Conservation (phyloP, 1,140 invertebrate species). For the Formica exsecta region DNA sequence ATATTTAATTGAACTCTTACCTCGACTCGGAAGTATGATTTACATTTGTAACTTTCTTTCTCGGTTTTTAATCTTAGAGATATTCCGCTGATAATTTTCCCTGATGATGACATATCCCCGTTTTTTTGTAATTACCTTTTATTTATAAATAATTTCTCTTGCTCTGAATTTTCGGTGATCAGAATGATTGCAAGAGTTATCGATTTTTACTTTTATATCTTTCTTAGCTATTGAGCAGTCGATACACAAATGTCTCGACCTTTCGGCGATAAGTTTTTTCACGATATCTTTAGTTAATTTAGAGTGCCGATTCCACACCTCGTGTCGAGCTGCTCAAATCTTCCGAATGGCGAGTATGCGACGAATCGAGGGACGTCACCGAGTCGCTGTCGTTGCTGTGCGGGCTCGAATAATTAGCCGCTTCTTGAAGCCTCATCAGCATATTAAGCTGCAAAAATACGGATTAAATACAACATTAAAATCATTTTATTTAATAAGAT, state of each 20-base stretch:
- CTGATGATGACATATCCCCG: conserved; percentile 17
- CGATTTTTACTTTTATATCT: conserved; percentile 17
- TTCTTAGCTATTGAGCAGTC: neutral
- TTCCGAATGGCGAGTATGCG: conserved; percentile 82
- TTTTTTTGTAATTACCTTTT: neutral
- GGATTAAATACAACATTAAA: conserved; percentile 1
- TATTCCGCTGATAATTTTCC: conserved; percentile 27
- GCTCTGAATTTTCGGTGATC: conserved; percentile 47
- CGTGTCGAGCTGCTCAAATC: conserved; percentile 81
- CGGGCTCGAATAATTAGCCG: conserved; percentile 95
- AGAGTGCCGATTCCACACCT: conserved; percentile 84
- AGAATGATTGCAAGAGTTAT: conserved; percentile 34
- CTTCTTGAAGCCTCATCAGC: conserved; percentile 97
- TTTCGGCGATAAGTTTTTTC: conserved; percentile 48
- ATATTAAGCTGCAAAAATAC: conserved; percentile 93
- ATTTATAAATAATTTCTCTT: conserved; percentile 30
- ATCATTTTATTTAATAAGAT: conserved; percentile 35
- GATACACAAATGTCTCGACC: neutral
- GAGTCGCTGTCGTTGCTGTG: conserved; percentile 94
- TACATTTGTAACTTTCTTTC: conserved; percentile 28
- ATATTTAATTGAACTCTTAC: conserved; percentile 15
- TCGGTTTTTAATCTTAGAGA: conserved; percentile 35
- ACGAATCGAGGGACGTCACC: conserved; percentile 87
- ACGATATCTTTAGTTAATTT: conserved; percentile 43
- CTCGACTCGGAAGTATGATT: conserved; percentile 9